Base-by-base conservation (phyloP, 2,797 vertebrate genomes). In the Chelmon rostratus region DNA sequence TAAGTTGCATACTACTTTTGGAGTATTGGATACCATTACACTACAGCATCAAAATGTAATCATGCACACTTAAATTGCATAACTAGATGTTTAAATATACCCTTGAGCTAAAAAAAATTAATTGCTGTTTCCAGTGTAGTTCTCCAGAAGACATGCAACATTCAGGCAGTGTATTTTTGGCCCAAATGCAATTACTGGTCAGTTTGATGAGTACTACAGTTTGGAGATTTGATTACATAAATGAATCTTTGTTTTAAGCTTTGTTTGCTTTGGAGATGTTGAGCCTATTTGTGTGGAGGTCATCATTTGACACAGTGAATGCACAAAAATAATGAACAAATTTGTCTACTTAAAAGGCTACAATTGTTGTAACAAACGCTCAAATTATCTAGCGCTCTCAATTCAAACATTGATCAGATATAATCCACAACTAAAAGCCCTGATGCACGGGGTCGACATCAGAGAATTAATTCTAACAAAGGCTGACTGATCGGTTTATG, bases 251-350 rank as follows among this genome's bases (percentile, higher is more conserved):
- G 6, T 49, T 67, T 25, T 49, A 68, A 56, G 49, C 47, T 74
- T 66, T 38, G 54, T 19, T 19, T 57, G 56, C 42, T 18, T 54
- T 77, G 40, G 61, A 59, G 58, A 84, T 85, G 66, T 73, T 40
- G 49, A 61, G 68, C 72, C 69, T 46, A 31, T 86, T 81, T 78
- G 38, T 73, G 46, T 53, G 23, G 59, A 68, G 58, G 71, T 82
- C 59, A 70, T 82, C 54, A 70, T 81, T 79, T 79, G 84, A 78
- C 62, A 86, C 35, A 52, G 84, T 57, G 77, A 73, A 67, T 85
- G 84, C 83, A 89, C 85, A 87, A 82, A 88, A 79, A 88, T 88
- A 92, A 90, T 89, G 77, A 89, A 82, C 71, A 74, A 57, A 79
- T 86, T 37, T 78, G 12, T 85, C 71, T 64, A 63, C 77, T 82